Evolutionary conservation across 2,797 vertebrate species (phyloP).

Genomic region (Takifugu ocellatus): DNA sequence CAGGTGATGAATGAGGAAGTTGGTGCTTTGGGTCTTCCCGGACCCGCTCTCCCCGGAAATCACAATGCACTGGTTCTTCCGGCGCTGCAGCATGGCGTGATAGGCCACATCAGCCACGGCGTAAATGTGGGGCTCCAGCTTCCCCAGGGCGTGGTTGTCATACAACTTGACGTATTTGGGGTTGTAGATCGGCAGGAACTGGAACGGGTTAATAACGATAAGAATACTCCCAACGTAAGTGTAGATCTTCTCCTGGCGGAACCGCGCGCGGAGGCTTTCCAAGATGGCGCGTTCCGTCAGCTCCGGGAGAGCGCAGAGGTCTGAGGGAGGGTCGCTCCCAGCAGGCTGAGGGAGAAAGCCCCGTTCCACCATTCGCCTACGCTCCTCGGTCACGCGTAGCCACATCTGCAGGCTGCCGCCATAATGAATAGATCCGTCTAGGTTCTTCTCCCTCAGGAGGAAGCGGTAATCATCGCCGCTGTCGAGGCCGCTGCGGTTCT

Average conservation of each 20-base stretch:
- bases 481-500: constrained; percentile 82
- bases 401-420: constrained; percentile 92
- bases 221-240: constrained; percentile 95
- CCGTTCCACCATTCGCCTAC: constrained; percentile 86
- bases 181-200: constrained; percentile 96
- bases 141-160: constrained; percentile 92
- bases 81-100: constrained; percentile 91
- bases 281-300: constrained; percentile 89
- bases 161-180: constrained; percentile 98
- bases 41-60: constrained; percentile 97
- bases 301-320: constrained; percentile 88
- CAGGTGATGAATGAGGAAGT: constrained; percentile 97
- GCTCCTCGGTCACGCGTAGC: constrained; percentile 90
- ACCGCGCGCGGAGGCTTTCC: constrained; percentile 89
- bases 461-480: constrained; percentile 93
- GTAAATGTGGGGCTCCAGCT: constrained; percentile 93
- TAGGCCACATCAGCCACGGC: constrained; percentile 95
- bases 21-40: constrained; percentile 97
- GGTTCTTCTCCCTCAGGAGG: constrained; percentile 92
- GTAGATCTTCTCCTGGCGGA: constrained; percentile 97
- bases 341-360: constrained; percentile 93
- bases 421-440: constrained; percentile 94
- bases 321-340: constrained; percentile 84
- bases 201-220: constrained; percentile 93
- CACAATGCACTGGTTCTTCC: constrained; percentile 92